These are phyloP conservation scores for Enteromius mattozi DNA, from an alignment of 2,797 vertebrate genomes.

Conservation along the genomic window DNA sequence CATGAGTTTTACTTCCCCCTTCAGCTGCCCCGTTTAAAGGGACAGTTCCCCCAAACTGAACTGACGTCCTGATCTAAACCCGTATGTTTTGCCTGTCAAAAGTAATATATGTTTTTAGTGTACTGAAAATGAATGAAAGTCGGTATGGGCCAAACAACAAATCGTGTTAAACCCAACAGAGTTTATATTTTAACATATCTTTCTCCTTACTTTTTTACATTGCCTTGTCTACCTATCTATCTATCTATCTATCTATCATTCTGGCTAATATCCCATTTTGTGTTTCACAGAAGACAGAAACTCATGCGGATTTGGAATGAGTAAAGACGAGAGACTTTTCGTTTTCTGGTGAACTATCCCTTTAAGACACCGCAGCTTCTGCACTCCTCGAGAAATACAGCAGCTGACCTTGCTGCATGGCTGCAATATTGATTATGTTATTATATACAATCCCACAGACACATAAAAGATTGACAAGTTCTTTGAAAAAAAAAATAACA, in stretches of 20 bases:
- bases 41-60: not conserved
- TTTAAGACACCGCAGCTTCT: not conserved
- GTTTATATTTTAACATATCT: not conserved
- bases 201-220: not conserved
- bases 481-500: not conserved
- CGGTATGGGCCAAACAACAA: not conserved
- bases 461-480: not conserved
- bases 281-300: not conserved
- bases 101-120: not conserved
- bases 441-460: not conserved
- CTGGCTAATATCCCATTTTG: too few species aligned
- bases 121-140: not conserved
- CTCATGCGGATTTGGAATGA: not conserved
- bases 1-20: conserved; percentile 9
- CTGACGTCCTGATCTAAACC: not conserved
- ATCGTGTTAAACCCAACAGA: not conserved
- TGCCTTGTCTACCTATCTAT: too few species aligned
- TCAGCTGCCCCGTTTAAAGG: conserved; percentile 15
- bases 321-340: not conserved
- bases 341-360: not conserved
- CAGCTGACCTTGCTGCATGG: not conserved
- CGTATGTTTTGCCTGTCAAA: too few species aligned
- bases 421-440: not conserved
- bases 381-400: not conserved
- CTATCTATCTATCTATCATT: not conserved